phyloP scores from a whole-genome alignment of 1,140 invertebrate genomes.

The Acyrthosiphon pisum region DNA sequence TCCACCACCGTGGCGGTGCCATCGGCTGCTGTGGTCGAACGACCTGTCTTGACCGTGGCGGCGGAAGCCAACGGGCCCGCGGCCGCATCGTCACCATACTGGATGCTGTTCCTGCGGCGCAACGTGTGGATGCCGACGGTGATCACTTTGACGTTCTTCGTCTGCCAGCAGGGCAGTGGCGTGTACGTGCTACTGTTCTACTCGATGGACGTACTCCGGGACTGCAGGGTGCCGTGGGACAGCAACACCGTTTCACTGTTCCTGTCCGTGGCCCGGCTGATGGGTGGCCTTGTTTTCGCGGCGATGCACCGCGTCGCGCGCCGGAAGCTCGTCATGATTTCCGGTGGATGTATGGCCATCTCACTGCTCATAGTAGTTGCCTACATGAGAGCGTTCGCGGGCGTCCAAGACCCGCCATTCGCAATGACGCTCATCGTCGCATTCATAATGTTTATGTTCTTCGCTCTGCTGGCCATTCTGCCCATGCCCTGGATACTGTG shows the following conservation, averaged over 20 bases:
- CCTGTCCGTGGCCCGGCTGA: constrained; percentile 66
- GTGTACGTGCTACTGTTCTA: constrained; percentile 81
- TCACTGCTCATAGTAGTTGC: constrained; percentile 64
- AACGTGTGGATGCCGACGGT: constrained; percentile 71
- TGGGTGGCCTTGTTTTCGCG: not conserved
- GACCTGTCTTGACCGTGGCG: not conserved
- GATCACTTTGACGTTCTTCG: constrained; percentile 70
- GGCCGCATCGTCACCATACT: not conserved
- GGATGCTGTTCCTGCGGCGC: not conserved
- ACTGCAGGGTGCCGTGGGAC: constrained; percentile 59
- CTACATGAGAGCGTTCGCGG: constrained; percentile 62
- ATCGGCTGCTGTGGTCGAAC: not conserved
- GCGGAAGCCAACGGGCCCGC: no score
- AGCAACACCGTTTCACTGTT: not conserved
- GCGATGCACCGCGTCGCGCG: constrained; percentile 69
- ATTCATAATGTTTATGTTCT: constrained; percentile 72
- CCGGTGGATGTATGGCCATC: constrained; percentile 70
- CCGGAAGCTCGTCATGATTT: constrained; percentile 71
- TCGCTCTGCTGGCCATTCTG: constrained; percentile 75
- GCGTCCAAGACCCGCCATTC: constrained; percentile 55
- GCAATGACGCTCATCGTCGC: constrained; percentile 69
- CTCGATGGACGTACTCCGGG: constrained; percentile 73
- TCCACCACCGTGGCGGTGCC: no score
- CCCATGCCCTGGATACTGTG: constrained; percentile 78
- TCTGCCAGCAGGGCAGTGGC: constrained; percentile 75